phyloP scores from a whole-genome alignment of 2,113 vertebrate genomes.

The Pipa parva region DNA sequence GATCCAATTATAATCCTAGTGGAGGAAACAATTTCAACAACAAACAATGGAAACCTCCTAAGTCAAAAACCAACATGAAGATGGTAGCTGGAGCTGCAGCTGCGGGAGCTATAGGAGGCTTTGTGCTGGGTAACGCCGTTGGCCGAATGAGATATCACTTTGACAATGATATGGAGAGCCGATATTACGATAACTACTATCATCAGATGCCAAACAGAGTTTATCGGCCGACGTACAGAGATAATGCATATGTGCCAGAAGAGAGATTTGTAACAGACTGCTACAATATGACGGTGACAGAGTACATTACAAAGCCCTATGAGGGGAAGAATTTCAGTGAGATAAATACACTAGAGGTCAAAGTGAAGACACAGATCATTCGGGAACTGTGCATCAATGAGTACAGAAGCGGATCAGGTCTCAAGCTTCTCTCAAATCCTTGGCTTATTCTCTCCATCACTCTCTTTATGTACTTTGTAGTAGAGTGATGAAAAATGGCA shows the following conservation, averaged over 20 bases:
- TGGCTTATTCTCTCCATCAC: slow-evolving; percentile 52
- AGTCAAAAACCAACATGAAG: slow-evolving; percentile 64
- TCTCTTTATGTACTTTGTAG: slow-evolving; percentile 53
- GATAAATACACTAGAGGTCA: slow-evolving; percentile 48
- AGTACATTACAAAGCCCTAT: slow-evolving; percentile 60
- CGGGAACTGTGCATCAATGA: slow-evolving; percentile 65
- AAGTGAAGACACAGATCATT: slow-evolving; percentile 65
- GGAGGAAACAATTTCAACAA: slow-evolving; percentile 55
- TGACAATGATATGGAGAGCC: slow-evolving; percentile 58
- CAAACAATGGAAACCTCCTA: slow-evolving; percentile 56
- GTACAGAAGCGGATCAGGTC: slow-evolving; percentile 51
- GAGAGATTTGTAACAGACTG: slow-evolving; percentile 64
- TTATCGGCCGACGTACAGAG: slow-evolving; percentile 51
- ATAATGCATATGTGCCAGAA: slow-evolving; percentile 45
- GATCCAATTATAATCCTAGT: slow-evolving; percentile 38
- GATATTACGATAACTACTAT: slow-evolving; percentile 58
- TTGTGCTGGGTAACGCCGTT: slow-evolving; percentile 61
- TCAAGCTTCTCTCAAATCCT: slow-evolving; percentile 39
- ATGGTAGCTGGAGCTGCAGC: slow-evolving; percentile 56
- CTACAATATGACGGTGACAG: slow-evolving; percentile 63
- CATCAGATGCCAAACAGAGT: slow-evolving; percentile 61
- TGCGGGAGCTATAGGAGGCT: slow-evolving; percentile 57
- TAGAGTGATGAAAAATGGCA: slow-evolving; percentile 9
- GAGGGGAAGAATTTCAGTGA: slow-evolving; percentile 55
- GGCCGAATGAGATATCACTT: slow-evolving; percentile 57